Evolutionary conservation across 2,888 invertebrate species (phyloP).

Genomic region (Drymonia ruficornis): DNA sequence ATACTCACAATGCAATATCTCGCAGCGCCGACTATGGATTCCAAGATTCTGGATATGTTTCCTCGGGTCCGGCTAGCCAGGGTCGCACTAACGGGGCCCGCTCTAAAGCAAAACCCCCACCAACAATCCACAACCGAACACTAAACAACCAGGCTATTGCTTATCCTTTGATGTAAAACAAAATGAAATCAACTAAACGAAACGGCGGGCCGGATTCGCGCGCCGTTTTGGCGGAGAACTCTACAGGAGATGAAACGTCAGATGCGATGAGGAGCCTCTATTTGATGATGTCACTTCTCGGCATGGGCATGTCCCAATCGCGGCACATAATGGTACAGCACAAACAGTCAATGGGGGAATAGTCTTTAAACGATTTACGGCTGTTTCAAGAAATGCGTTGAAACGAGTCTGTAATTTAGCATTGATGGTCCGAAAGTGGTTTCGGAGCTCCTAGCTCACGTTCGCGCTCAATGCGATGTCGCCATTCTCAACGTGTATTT

Average conservation of each 20-base stretch:
- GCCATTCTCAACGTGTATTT: constrained; percentile 29
- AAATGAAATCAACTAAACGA: constrained; percentile 81
- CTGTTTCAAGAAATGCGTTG: constrained; percentile 96
- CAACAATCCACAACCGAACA: constrained; percentile 63
- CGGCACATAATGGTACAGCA: constrained; percentile 87
- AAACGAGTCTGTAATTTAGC: constrained; percentile 97
- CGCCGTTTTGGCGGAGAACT: constrained; percentile 77
- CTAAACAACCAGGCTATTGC: constrained; percentile 67
- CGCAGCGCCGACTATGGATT: constrained; percentile 81
- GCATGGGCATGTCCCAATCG: constrained; percentile 88
- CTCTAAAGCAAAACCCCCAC: constrained; percentile 62
- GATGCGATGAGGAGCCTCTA: constrained; percentile 50
- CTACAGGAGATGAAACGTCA: constrained; percentile 57
- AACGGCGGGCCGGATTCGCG: constrained; percentile 66
- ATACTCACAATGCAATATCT: constrained; percentile 83
- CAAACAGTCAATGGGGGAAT: constrained; percentile 57
- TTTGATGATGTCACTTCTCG: constrained; percentile 75
- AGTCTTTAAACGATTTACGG: constrained; percentile 87
- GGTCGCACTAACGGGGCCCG: constrained; percentile 63
- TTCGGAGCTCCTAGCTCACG: constrained; percentile 66
- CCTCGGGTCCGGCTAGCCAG: constrained; percentile 79
- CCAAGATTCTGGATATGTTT: constrained; percentile 81
- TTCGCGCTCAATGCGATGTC: constrained; percentile 47
- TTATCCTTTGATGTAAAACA: constrained; percentile 83
- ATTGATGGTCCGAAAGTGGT: constrained; percentile 82